Percentiles rank a stretch among this genome's conserved stretches.
Conservation (phyloP, 2,797 vertebrate species). For the Acipenser oxyrinchus region DNA sequence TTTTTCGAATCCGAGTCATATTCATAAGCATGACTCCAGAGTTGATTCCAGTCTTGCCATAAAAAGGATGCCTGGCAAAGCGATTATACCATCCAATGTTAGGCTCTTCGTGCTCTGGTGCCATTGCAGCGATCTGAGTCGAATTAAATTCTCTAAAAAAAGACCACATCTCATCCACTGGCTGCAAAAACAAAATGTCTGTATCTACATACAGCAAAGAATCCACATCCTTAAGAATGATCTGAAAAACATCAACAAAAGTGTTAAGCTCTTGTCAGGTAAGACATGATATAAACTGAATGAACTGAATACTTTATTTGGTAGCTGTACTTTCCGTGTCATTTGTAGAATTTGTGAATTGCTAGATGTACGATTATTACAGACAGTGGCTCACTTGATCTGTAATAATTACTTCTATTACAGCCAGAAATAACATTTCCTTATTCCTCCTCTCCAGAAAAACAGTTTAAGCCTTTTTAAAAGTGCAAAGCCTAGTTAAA, state of each 20-base stretch:
- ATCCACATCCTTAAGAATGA: constrained; percentile 84
- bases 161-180: constrained; percentile 85
- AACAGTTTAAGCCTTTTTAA: too few species aligned
- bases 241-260: constrained; percentile 44
- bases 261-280: not conserved
- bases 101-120: constrained; percentile 88
- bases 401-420: too few species aligned
- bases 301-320: too few species aligned
- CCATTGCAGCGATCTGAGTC: constrained; percentile 86
- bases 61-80: constrained; percentile 89
- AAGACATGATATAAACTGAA: too few species aligned
- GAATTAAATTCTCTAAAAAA: constrained; percentile 75
- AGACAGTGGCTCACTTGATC: too few species aligned
- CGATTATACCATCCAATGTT: constrained; percentile 95
- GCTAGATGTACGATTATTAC: too few species aligned
- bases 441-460: too few species aligned
- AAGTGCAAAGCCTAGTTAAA: too few species aligned
- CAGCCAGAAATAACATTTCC: too few species aligned
- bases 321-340: too few species aligned
- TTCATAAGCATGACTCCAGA: constrained; percentile 98
- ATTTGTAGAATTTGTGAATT: too few species aligned
- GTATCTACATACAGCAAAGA: constrained; percentile 90
- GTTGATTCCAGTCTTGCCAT: constrained; percentile 84
- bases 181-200: constrained; percentile 84
- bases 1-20: constrained; percentile 85